These are phyloP conservation scores for Apamea monoglypha DNA, from an alignment of 2,888 invertebrate species.

Conservation along the genomic window DNA sequence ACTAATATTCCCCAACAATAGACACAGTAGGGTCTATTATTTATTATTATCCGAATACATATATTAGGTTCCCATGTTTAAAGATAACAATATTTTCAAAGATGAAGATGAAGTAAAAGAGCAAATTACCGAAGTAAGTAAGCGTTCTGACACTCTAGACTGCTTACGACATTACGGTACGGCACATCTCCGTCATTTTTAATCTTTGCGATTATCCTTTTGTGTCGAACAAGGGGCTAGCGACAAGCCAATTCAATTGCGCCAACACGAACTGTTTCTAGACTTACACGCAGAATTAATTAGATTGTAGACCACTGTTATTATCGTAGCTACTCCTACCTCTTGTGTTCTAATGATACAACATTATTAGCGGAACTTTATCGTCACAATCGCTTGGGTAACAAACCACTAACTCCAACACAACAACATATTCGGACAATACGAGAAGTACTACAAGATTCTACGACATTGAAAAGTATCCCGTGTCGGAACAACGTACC, in stretches of 20 bases:
- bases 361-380: conserved; percentile 35
- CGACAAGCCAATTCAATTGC: conserved; percentile 78
- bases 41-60: no score
- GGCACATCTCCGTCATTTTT: conserved; percentile 39
- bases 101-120: neutral
- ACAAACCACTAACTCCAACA: conserved; percentile 5
- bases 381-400: conserved; percentile 18
- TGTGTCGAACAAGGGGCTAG: conserved; percentile 69
- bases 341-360: conserved; percentile 46
- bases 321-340: conserved; percentile 52
- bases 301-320: conserved; percentile 75
- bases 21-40: no score
- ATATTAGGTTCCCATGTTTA: no score
- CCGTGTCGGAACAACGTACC: conserved; percentile 36
- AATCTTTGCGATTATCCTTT: conserved; percentile 70
- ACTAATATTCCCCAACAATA: neutral
- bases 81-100: neutral
- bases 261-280: conserved; percentile 74
- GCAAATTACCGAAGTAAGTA: neutral
- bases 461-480: conserved; percentile 50
- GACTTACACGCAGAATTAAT: conserved; percentile 76
- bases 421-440: conserved; percentile 17
- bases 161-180: neutral
- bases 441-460: conserved; percentile 15
- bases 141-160: neutral